Evolutionary conservation across 2,113 vertebrate species (phyloP).

Genomic region (Cryptomyrus ogoouensis): DNA sequence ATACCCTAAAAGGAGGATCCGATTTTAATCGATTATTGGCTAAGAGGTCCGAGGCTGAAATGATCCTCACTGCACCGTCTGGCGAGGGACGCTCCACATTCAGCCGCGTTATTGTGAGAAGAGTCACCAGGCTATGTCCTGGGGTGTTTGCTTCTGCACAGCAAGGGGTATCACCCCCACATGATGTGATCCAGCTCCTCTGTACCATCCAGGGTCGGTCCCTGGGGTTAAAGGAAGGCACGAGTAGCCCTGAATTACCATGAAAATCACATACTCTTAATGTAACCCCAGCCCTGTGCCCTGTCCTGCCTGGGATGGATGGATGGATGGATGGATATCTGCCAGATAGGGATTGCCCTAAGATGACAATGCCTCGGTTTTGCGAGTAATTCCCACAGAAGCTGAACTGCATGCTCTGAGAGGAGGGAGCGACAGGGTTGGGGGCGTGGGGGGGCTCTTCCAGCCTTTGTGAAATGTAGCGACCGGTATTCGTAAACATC

Average conservation of each 20-base stretch:
- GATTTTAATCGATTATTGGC: background rate
- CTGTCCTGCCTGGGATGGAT: background rate
- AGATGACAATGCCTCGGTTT: background rate
- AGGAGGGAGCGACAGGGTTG: constrained; percentile 5
- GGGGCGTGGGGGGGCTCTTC: constrained; percentile 53
- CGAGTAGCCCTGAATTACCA: background rate
- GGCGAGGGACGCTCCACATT: background rate
- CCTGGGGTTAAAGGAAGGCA: background rate
- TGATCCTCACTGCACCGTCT: too few relatives aligned
- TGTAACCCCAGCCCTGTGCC: background rate
- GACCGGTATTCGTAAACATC: constrained; percentile 74
- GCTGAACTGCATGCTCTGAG: background rate
- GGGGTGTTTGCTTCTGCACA: background rate
- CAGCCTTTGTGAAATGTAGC: constrained; percentile 67
- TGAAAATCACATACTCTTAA: background rate
- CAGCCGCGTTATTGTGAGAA: background rate
- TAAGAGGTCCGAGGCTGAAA: too few relatives aligned
- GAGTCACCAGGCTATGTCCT: background rate
- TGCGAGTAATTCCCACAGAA: background rate
- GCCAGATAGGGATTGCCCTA: background rate
- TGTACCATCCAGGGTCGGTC: background rate
- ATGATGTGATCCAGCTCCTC: background rate
- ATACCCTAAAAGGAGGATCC: background rate
- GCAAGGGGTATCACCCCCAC: background rate
- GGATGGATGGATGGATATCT: background rate